A percentile compares a stretch with the other conserved stretches of the same genome.
These are phyloP conservation scores for Rattus rattus DNA, from an alignment of 2,113 vertebrate species.

Conservation along the genomic window DNA sequence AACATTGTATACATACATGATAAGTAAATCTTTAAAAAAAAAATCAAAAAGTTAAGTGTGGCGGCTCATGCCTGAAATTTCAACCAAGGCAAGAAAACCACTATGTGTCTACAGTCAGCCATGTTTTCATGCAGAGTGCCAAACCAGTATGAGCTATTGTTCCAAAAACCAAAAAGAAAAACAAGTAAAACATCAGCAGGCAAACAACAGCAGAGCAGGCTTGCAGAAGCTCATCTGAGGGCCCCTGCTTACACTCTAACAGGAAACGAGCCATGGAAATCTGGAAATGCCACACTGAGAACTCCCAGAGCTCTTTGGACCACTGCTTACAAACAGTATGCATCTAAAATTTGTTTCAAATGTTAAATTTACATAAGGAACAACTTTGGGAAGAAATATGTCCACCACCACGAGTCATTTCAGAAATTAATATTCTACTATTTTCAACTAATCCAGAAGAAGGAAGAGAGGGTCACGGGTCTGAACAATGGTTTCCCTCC, in stretches of 20 bases:
- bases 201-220: slow-evolving; percentile 41
- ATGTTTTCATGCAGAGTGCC: not conserved
- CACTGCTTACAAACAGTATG: slow-evolving; percentile 9
- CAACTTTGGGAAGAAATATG: slow-evolving; percentile 51
- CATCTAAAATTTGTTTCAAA: slow-evolving; percentile 61
- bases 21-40: no score
- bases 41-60: not conserved
- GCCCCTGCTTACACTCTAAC: slow-evolving; percentile 28
- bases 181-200: not conserved
- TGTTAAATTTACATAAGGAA: slow-evolving; percentile 64
- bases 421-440: slow-evolving; percentile 47
- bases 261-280: slow-evolving; percentile 37
- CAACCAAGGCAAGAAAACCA: not conserved
- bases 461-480: not conserved
- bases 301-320: slow-evolving; percentile 43
- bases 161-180: not conserved
- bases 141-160: not conserved
- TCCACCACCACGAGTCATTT: slow-evolving; percentile 35
- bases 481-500: not conserved
- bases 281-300: slow-evolving; percentile 28
- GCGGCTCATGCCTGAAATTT: not conserved
- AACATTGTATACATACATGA: no score
- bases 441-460: slow-evolving; percentile 7
- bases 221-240: not conserved
- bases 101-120: not conserved